These are phyloP conservation scores for Ruditapes philippinarum DNA, from an alignment of 1,140 invertebrate genomes.

Conservation along the genomic window DNA sequence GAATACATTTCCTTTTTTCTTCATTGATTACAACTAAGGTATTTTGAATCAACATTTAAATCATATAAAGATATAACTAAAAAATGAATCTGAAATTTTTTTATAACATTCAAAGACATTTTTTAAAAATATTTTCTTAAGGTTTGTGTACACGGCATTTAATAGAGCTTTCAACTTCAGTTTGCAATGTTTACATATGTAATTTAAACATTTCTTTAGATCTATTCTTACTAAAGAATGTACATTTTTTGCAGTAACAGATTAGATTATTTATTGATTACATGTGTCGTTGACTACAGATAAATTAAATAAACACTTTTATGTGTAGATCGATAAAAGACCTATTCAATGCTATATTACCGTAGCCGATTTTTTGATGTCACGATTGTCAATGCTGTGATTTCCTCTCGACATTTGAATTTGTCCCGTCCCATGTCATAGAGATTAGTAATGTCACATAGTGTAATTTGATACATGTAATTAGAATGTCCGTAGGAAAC, in stretches of 20 bases:
- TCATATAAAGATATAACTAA: too few species aligned
- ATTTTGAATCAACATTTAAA: too few species aligned
- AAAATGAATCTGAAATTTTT: too few species aligned
- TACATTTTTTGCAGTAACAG: neutral
- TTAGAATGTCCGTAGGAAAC: neutral
- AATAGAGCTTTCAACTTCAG: too few species aligned
- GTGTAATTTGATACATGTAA: conserved; percentile 9
- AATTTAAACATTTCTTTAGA: too few species aligned
- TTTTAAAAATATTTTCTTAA: too few species aligned
- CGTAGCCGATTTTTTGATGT: neutral
- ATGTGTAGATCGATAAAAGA: neutral
- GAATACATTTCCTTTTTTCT: too few species aligned
- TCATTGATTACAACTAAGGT: too few species aligned
- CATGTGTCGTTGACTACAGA: neutral
- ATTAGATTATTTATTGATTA: conserved; percentile 7
- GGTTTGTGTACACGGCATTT: too few species aligned
- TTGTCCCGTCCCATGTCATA: neutral
- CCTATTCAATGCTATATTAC: neutral
- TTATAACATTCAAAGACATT: too few species aligned
- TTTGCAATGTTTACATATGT: too few species aligned
- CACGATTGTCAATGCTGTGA: neutral
- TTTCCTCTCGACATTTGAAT: neutral
- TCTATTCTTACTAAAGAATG: too few species aligned
- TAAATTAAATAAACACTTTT: conserved; percentile 22
- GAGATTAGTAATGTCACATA: neutral